phyloP scores from a whole-genome alignment of 2,888 invertebrate genomes.

The Cephus spinipes region DNA sequence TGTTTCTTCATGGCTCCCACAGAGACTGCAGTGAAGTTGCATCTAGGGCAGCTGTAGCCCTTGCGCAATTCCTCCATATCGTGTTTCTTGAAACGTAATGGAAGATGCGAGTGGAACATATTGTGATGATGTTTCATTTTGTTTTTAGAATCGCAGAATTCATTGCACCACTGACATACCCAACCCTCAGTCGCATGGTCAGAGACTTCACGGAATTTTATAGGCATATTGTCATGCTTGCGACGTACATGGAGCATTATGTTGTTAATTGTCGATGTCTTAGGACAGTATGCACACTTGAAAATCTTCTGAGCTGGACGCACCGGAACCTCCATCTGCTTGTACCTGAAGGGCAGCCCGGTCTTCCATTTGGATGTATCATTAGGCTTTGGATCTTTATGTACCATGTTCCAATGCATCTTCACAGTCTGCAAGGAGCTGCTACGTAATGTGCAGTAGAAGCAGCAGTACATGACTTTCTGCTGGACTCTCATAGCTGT shows the following conservation, averaged over 20 bases:
- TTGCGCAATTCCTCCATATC: slow-evolving; percentile 33
- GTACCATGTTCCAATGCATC: slow-evolving; percentile 52
- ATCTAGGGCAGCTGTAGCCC: slow-evolving; percentile 63
- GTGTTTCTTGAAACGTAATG: slow-evolving; percentile 46
- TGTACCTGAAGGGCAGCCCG: slow-evolving; percentile 45
- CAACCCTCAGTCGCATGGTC: slow-evolving; percentile 41
- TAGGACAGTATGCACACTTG: slow-evolving; percentile 49
- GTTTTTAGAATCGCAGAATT: slow-evolving; percentile 52
- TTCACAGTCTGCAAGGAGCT: slow-evolving; percentile 44
- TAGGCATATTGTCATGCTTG: slow-evolving; percentile 40
- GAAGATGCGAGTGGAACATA: slow-evolving; percentile 62
- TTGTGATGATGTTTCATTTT: slow-evolving; percentile 62
- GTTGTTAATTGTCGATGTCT: slow-evolving; percentile 42
- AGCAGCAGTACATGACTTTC: slow-evolving; percentile 47
- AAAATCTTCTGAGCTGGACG: slow-evolving; percentile 20
- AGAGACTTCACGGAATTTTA: slow-evolving; percentile 40
- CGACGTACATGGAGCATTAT: slow-evolving; percentile 44
- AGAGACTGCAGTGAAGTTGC: slow-evolving; percentile 55
- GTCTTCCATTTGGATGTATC: slow-evolving; percentile 24
- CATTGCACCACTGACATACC: slow-evolving; percentile 58
- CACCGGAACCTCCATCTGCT: slow-evolving; percentile 28
- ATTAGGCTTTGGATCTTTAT: slow-evolving; percentile 32
- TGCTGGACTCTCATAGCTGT: slow-evolving; percentile 6
- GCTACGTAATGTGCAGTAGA: slow-evolving; percentile 51
- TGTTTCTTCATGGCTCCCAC: slow-evolving; percentile 62